Evolutionary conservation across 2,888 invertebrate genomes (phyloP).

Genomic region (Salticus scenicus): DNA sequence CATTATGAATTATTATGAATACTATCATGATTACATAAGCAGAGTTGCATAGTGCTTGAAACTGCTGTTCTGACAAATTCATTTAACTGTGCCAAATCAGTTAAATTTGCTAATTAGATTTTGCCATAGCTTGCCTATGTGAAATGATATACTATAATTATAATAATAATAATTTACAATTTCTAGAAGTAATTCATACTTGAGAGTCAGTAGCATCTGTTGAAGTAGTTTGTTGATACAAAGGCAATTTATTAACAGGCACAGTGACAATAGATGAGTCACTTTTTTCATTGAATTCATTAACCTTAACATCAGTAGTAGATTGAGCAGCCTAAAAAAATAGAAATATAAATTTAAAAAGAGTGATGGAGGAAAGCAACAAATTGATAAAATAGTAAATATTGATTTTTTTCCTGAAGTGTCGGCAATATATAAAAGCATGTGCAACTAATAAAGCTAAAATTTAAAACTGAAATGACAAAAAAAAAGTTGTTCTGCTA

Average conservation of each 20-base stretch:
- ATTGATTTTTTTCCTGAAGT: constrained; percentile 10
- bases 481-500: no score
- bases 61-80: no score
- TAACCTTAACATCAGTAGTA: constrained; percentile 23
- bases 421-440: constrained; percentile 41
- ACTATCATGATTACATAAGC: no score
- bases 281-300: constrained; percentile 24
- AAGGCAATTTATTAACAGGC: constrained; percentile 30
- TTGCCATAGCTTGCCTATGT: no score
- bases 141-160: no score
- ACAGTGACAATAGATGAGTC: constrained; percentile 32
- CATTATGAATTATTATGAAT: no score
- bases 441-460: constrained; percentile 54
- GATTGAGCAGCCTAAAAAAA: constrained; percentile 40
- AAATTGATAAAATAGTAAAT: neutral
- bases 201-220: neutral
- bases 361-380: neutral
- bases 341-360: neutral
- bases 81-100: no score
- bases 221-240: neutral
- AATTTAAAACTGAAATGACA: neutral
- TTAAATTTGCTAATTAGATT: no score
- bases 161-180: no score
- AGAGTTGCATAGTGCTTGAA: no score
- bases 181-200: no score